Evolutionary conservation across 2,888 invertebrate genomes (phyloP).

Genomic region (Parnassius smintheus): DNA sequence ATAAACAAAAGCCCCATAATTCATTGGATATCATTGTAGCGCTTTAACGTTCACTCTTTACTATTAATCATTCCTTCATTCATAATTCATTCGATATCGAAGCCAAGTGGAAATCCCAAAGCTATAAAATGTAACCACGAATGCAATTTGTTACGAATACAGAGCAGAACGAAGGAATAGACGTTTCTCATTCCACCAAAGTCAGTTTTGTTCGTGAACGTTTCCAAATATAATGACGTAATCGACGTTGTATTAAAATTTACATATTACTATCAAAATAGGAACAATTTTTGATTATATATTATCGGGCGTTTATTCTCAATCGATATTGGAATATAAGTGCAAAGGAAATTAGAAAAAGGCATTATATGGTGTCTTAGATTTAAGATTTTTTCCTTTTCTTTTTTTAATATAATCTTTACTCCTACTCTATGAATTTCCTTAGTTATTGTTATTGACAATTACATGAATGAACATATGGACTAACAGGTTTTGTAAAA

Average conservation of each 20-base stretch:
- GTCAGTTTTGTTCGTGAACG: background rate
- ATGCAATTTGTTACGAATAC: constrained; percentile 31
- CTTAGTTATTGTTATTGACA: no score
- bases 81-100: constrained; percentile 31
- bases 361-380: no score
- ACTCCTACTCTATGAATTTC: no score
- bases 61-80: constrained; percentile 29
- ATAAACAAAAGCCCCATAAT: constrained; percentile 11
- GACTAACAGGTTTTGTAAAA: no score
- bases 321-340: background rate
- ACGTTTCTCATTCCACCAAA: constrained; percentile 4
- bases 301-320: background rate
- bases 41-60: constrained; percentile 28
- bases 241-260: background rate
- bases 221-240: background rate
- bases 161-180: constrained; percentile 15
- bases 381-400: no score
- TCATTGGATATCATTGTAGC: constrained; percentile 22
- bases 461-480: no score
- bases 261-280: background rate
- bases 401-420: no score
- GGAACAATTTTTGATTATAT: background rate
- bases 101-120: constrained; percentile 21
- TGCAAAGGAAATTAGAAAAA: background rate
- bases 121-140: constrained; percentile 21